phyloP scores from a whole-genome alignment of 2,797 vertebrate genomes.

The Lutra lutra region DNA sequence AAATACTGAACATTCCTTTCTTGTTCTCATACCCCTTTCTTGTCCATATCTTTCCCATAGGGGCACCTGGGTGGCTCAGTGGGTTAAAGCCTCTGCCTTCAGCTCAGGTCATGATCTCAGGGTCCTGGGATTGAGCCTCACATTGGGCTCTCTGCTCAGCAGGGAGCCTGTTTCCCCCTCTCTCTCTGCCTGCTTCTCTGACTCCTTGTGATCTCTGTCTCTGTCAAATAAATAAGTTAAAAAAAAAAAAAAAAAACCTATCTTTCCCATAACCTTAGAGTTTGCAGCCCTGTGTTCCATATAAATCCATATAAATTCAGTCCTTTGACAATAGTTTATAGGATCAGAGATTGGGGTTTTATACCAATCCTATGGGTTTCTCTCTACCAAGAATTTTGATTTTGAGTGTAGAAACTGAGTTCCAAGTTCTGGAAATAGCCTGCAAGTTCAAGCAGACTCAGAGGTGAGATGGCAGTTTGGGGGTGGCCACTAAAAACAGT shows the following conservation, averaged over 20 bases:
- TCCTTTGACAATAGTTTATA: neutral
- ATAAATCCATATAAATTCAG: neutral
- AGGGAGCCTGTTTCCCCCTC: no score
- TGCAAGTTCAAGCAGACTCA: neutral
- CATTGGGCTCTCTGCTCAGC: no score
- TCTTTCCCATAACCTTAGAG: neutral
- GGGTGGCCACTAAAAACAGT: neutral
- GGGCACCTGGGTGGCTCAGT: no score
- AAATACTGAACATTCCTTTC: neutral
- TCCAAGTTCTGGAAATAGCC: neutral
- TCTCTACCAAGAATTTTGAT: neutral
- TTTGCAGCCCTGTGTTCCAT: neutral
- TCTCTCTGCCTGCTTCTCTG: no score
- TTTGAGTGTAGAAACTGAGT: neutral
- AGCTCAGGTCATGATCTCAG: no score
- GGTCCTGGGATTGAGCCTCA: no score
- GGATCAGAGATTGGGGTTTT: neutral
- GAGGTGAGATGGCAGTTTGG: neutral
- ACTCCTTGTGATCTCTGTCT: no score
- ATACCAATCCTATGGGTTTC: neutral
- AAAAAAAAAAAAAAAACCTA: no score
- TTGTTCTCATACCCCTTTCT: neutral
- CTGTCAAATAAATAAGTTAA: no score
- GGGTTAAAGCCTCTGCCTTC: no score
- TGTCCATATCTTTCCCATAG: neutral